Evolutionary conservation across 92 coral and sea anemone genomes (phyloP), one percentile per base, ranked within the genome.

Genomic region (Umimayanthus chanpuru): DNA sequence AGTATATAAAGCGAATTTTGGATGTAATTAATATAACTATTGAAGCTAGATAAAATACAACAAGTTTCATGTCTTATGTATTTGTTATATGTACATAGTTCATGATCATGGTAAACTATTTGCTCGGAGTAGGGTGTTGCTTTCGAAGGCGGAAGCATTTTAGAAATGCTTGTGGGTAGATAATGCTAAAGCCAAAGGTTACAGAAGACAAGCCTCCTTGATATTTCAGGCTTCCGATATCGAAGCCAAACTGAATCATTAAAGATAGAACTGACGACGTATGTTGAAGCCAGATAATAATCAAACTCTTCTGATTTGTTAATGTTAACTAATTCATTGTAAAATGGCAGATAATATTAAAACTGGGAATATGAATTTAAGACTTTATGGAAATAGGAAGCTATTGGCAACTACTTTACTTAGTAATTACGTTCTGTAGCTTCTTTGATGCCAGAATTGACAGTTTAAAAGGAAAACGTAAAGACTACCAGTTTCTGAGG

Each of bases 11-110:
- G n/a, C n/a, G n/a, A n/a, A n/a, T n/a, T n/a, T n/a, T n/a, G n/a
- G n/a, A n/a, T n/a, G n/a, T n/a, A n/a, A n/a, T n/a, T n/a, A n/a
- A n/a, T n/a, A n/a, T n/a, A n/a, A n/a, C n/a, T n/a, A n/a, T n/a
- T n/a, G n/a, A n/a, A n/a, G n/a, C n/a, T n/a, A n/a, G n/a, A n/a
- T n/a, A n/a, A n/a, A n/a, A n/a, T n/a, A n/a, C n/a, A n/a, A n/a
- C n/a, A n/a, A n/a, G n/a, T n/a, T n/a, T n/a, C n/a, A n/a, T n/a
- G n/a, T n/a, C n/a, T n/a, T n/a, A n/a, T n/a, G n/a, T n/a, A n/a
- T n/a, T n/a, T n/a, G n/a, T n/a, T 70, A 15, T 81, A 71, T 68
- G 29, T 83, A 83, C 64, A 43, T 72, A 38, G 77, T 44, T 83
- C 65, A n/a, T n/a, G n/a, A 2, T 32, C 36, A 32, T 68, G 77